Evolutionary conservation across 2,797 vertebrate genomes (phyloP).

Genomic region (Mormyrus proboscirostris): DNA sequence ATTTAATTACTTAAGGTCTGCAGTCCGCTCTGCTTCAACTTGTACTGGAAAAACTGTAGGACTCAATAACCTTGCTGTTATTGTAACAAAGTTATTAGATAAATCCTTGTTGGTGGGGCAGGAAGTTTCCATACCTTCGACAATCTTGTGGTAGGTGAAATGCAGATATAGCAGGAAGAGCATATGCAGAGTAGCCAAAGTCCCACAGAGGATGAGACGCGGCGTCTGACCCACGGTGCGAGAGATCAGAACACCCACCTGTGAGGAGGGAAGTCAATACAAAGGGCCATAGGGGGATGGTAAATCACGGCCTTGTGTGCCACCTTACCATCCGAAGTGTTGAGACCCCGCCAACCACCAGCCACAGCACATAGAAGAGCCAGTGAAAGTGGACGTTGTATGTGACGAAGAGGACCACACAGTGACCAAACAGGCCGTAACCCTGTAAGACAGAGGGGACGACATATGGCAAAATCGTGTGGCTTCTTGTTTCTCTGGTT

Average conservation of each 20-base stretch:
- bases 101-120: neutral
- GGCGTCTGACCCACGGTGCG: conserved; percentile 88
- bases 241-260: conserved; percentile 85
- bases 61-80: neutral
- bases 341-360: conserved; percentile 83
- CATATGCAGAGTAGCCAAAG: conserved; percentile 82
- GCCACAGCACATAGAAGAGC: conserved; percentile 90
- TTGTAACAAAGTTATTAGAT: neutral
- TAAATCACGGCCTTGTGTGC: neutral
- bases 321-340: conserved; percentile 86
- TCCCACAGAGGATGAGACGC: conserved; percentile 83
- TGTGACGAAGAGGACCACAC: conserved; percentile 83
- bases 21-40: neutral
- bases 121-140: conserved; percentile 72
- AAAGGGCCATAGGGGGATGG: neutral
- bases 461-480: neutral
- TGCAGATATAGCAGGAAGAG: conserved; percentile 94
- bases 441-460: conserved; percentile 61
- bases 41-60: neutral
- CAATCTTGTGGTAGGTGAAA: conserved; percentile 93
- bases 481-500: neutral
- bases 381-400: conserved; percentile 96
- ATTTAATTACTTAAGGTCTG: conserved; percentile 29
- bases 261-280: conserved; percentile 1
- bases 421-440: conserved; percentile 91